Conservation (phyloP, 2,797 vertebrate genomes). For the Nyctibius grandis region DNA sequence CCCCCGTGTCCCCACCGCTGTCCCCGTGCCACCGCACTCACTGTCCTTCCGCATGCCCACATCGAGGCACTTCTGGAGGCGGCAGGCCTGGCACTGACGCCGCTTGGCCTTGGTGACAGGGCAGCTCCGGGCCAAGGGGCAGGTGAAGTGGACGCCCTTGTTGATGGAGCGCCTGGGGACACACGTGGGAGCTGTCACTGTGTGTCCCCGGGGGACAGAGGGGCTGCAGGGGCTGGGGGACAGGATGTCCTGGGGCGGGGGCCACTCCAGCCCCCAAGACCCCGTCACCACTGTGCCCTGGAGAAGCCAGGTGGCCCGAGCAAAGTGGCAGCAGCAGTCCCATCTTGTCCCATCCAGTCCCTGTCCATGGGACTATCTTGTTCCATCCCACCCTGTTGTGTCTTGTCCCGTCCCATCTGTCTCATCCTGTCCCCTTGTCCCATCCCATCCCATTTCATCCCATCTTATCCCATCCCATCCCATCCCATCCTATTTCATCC, state of each 20-base stretch:
- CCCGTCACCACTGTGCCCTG: rapidly evolving
- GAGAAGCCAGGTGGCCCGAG: neutral
- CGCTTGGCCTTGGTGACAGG: slow-evolving; percentile 69
- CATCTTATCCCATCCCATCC: neutral
- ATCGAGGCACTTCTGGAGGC: slow-evolving; percentile 68
- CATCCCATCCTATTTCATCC: too few relatives aligned
- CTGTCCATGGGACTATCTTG: neutral
- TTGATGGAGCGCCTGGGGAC: slow-evolving; percentile 57
- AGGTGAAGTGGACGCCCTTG: slow-evolving; percentile 45
- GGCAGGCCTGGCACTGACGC: slow-evolving; percentile 72
- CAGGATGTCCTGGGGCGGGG: neutral
- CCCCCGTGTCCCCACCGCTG: rapidly evolving
- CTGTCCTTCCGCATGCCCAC: slow-evolving; percentile 74
- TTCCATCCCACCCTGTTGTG: neutral
- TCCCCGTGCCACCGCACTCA: slow-evolving; percentile 13
- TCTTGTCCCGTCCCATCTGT: neutral
- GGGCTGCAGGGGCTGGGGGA: neutral
- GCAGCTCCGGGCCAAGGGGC: slow-evolving; percentile 62
- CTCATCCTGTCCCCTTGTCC: too few relatives aligned
- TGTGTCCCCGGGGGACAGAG: neutral
- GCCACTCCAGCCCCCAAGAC: neutral
- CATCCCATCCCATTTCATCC: too few relatives aligned
- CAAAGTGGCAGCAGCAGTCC: rapidly evolving
- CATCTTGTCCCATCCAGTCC: neutral
- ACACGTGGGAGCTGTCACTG: neutral